Conservation (phyloP, 2,888 invertebrate species). For the Pandemis heparana region DNA sequence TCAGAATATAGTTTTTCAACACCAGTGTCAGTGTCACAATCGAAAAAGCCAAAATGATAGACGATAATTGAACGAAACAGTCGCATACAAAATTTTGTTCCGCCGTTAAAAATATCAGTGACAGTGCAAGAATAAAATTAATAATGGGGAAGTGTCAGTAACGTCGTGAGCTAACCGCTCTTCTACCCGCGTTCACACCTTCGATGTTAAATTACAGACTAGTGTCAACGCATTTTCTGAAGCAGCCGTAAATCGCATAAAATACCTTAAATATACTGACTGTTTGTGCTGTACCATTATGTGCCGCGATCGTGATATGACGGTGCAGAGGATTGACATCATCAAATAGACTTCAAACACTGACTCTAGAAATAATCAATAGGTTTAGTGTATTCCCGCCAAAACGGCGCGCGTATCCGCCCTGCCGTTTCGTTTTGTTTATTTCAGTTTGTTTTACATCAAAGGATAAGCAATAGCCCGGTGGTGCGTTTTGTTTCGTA, state of each 20-base stretch:
- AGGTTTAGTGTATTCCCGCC: conserved; percentile 69
- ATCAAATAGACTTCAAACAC: conserved; percentile 69
- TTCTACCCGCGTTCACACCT: conserved; percentile 66
- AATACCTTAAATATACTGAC: conserved; percentile 53
- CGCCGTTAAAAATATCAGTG: conserved; percentile 42
- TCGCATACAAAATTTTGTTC: conserved; percentile 31
- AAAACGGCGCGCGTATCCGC: conserved; percentile 77
- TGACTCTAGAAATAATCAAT: conserved; percentile 52
- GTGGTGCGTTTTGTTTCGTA: conserved; percentile 68
- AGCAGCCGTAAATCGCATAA: conserved; percentile 92
- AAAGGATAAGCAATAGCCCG: conserved; percentile 81
- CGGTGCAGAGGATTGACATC: conserved; percentile 71
- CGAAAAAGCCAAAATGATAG: conserved; percentile 63
- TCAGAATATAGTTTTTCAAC: conserved; percentile 14
- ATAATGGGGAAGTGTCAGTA: conserved; percentile 55
- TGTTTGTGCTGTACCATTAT: conserved; percentile 81
- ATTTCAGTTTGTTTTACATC: conserved; percentile 82
- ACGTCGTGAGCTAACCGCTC: conserved; percentile 68
- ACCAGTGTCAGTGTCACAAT: conserved; percentile 40
- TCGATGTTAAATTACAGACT: conserved; percentile 96
- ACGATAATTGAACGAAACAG: conserved; percentile 69
- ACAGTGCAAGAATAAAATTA: conserved; percentile 29
- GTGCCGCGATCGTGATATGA: conserved; percentile 93
- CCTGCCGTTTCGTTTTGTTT: conserved; percentile 81
- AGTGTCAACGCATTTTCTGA: conserved; percentile 96